Evolutionary conservation across 2,113 vertebrate species (phyloP), one percentile per base, ranked within the genome.

Genomic region (Jaculus jaculus): DNA sequence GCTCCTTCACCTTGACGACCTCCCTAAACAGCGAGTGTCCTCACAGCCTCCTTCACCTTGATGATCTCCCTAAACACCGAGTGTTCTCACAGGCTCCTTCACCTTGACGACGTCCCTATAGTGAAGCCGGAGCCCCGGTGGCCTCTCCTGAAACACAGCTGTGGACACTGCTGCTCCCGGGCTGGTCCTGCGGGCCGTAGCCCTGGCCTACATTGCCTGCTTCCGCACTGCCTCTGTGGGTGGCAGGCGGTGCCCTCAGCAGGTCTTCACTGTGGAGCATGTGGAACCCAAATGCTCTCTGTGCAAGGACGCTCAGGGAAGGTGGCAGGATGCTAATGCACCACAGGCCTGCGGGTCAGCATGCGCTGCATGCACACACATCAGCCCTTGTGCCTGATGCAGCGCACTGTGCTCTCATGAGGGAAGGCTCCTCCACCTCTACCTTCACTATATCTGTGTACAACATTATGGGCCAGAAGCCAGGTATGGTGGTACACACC

Each of bases 161-260:
- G n/a, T n/a, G n/a, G n/a, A n/a, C n/a, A n/a, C n/a, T n/a, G n/a
- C n/a, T n/a, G n/a, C n/a, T n/a, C n/a, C n/a, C n/a, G n/a, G n/a
- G n/a, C n/a, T n/a, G n/a, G n/a, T n/a, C n/a, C n/a, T n/a, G n/a
- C n/a, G n/a, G n/a, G n/a, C n/a, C n/a, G n/a, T n/a, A n/a, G n/a
- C n/a, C 75, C 30, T n/a, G 75, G 18, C 4, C 30, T 17, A 11
- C 11, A 30, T 12, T 3, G 24, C 26, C 39, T 32, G 3, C 69
- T 68, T 28, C 5, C 0, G 0, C 18, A 18, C 3, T 30, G 37
- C 32, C 7, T 32, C 20, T 0, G 7, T 34, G n/a, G 51, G 20
- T 34, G 11, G 18, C 3, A 42, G 47, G 18, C 2, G 24, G 42
- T 15, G 5, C 24, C 7, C 5, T 58, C 0, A 13, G 26, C 39